These are phyloP conservation scores for Cyclophora albipunctata DNA, from an alignment of 2,888 invertebrate genomes.

Conservation along the genomic window DNA sequence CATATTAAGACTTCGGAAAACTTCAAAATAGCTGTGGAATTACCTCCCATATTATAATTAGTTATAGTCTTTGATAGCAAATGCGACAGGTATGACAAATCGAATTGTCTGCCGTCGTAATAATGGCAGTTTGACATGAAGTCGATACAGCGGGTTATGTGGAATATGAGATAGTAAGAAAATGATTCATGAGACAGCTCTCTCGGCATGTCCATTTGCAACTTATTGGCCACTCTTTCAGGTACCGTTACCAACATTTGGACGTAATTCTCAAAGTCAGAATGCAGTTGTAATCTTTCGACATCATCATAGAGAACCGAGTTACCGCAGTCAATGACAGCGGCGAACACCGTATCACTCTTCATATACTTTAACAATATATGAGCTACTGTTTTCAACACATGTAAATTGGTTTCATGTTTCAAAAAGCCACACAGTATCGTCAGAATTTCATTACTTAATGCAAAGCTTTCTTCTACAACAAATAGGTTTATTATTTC, in stretches of 20 bases:
- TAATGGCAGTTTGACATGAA: conserved; percentile 70
- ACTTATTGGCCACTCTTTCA: conserved; percentile 80
- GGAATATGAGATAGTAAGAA: conserved; percentile 74
- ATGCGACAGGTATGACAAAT: conserved; percentile 64
- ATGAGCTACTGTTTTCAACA: conserved; percentile 45
- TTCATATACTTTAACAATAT: conserved; percentile 67
- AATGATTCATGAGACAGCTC: conserved; percentile 76
- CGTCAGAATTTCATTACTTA: conserved; percentile 64
- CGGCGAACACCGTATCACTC: conserved; percentile 74
- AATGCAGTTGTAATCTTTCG: conserved; percentile 23
- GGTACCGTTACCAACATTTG: conserved; percentile 81
- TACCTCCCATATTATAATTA: conserved; percentile 67
- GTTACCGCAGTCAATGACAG: conserved; percentile 54
- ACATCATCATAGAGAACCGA: conserved; percentile 19
- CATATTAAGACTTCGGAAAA: conserved; percentile 74
- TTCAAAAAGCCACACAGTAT: conserved; percentile 66
- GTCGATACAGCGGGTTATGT: conserved; percentile 76
- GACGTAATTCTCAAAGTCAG: conserved; percentile 71
- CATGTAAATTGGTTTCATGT: conserved; percentile 36
- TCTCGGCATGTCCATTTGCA: conserved; percentile 71
- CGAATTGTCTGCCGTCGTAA: conserved; percentile 37
- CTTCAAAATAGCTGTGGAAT: conserved; percentile 57
- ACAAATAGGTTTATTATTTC: conserved; percentile 62
- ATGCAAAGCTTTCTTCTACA: conserved; percentile 67
- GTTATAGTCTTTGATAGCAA: conserved; percentile 78